These are phyloP conservation scores for Drosophila dives DNA, from an alignment of 2,888 invertebrate species.

Conservation along the genomic window DNA sequence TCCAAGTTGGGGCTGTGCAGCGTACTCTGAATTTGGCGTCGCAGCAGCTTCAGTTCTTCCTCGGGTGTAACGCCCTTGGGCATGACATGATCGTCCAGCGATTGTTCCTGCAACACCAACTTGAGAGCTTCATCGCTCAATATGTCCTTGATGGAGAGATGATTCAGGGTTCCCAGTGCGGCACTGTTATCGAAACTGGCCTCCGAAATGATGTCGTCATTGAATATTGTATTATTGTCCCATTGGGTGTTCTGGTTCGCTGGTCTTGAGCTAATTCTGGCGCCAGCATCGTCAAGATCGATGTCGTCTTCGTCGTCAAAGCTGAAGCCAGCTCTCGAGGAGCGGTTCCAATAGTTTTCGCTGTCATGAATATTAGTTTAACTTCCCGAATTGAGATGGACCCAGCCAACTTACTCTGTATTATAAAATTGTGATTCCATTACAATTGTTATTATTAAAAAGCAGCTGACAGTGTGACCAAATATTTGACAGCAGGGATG, in stretches of 20 bases:
- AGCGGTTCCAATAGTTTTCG: slow-evolving; percentile 92
- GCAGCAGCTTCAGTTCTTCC: slow-evolving; percentile 83
- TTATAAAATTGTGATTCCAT: slow-evolving; percentile 58
- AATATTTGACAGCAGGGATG: background rate
- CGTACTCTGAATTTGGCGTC: slow-evolving; percentile 81
- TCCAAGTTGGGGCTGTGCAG: slow-evolving; percentile 81
- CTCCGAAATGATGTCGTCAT: slow-evolving; percentile 83
- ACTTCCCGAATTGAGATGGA: background rate
- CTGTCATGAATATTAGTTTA: slow-evolving; percentile 84
- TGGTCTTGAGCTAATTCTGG: slow-evolving; percentile 13
- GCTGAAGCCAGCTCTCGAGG: slow-evolving; percentile 89
- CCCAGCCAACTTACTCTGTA: slow-evolving; percentile 33
- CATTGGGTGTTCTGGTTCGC: slow-evolving; percentile 51
- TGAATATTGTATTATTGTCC: slow-evolving; percentile 70
- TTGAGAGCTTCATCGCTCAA: slow-evolving; percentile 82
- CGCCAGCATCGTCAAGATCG: slow-evolving; percentile 19
- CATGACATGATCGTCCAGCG: slow-evolving; percentile 77
- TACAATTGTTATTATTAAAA: slow-evolving; percentile 17
- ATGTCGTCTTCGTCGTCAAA: slow-evolving; percentile 92
- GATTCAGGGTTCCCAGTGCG: slow-evolving; percentile 68
- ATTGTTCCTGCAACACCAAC: slow-evolving; percentile 79
- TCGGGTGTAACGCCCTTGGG: slow-evolving; percentile 82
- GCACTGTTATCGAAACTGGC: slow-evolving; percentile 82
- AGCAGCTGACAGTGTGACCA: slow-evolving; percentile 47
- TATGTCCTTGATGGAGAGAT: slow-evolving; percentile 82